Conservation (phyloP, 1,140 invertebrate genomes). For the Cyclina sinensis region DNA sequence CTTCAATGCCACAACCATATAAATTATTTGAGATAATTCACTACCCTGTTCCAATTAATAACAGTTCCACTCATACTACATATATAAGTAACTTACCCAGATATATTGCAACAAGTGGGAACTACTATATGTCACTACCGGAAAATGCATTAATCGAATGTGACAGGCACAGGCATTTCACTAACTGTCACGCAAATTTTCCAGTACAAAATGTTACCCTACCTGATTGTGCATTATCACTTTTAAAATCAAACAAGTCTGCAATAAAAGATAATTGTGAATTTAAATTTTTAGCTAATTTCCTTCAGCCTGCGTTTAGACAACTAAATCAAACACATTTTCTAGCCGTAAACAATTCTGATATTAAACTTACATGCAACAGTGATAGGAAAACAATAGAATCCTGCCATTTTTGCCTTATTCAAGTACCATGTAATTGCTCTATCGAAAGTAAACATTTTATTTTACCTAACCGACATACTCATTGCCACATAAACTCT, state of each 20-base stretch:
- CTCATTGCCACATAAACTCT: neutral
- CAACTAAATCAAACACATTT: slow-evolving; percentile 5
- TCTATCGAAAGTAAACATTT: neutral
- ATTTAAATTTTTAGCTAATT: neutral
- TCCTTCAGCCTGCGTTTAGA: neutral
- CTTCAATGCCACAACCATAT: neutral
- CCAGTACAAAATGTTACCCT: neutral
- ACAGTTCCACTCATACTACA: neutral
- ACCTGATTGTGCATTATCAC: neutral
- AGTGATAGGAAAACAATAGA: neutral
- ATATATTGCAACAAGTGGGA: neutral
- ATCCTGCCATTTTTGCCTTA: neutral
- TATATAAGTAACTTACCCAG: neutral
- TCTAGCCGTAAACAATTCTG: neutral
- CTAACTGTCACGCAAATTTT: neutral
- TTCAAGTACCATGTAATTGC: neutral
- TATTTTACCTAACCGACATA: neutral
- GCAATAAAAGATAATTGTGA: neutral
- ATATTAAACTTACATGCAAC: neutral
- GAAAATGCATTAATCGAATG: too few species aligned
- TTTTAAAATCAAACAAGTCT: neutral
- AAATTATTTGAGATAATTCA: neutral
- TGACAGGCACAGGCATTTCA: too few species aligned
- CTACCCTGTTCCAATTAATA: neutral
- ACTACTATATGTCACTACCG: too few species aligned